A percentile compares a stretch with the other conserved stretches of the same genome.
These are phyloP conservation scores for Scartelaos histophorus DNA, from an alignment of 2,113 vertebrate genomes.

Conservation along the genomic window DNA sequence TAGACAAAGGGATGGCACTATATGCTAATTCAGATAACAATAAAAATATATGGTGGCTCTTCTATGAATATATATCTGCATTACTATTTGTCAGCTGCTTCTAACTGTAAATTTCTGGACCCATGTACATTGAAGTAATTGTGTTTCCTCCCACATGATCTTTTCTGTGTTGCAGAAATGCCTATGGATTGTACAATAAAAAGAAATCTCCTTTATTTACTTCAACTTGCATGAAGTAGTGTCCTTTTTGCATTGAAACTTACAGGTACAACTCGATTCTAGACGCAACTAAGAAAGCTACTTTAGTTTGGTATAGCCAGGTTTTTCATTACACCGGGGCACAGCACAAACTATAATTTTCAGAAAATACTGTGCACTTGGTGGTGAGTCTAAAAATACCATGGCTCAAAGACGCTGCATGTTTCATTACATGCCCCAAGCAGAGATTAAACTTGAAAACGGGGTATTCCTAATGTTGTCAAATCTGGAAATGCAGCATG, in stretches of 20 bases:
- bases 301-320: not conserved
- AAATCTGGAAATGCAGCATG: not conserved
- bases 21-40: not conserved
- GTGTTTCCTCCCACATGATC: slow-evolving; percentile 35
- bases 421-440: not conserved
- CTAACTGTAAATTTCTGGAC: slow-evolving; percentile 30
- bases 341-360: not conserved
- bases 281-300: not conserved
- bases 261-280: not conserved
- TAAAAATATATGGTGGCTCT: not conserved
- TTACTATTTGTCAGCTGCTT: slow-evolving; percentile 13
- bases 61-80: not conserved
- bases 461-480: not conserved
- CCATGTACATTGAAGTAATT: slow-evolving; percentile 47
- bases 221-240: not conserved
- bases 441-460: not conserved
- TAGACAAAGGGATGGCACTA: not conserved
- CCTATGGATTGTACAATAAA: slow-evolving; percentile 68
- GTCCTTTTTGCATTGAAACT: not conserved
- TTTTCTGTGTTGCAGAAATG: slow-evolving; percentile 11
- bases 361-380: not conserved
- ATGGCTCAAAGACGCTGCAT: not conserved
- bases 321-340: not conserved
- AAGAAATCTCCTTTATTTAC: slow-evolving; percentile 40
- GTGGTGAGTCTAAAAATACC: not conserved